These are phyloP conservation scores for Intellagama lesueurii DNA, from an alignment of 2,797 vertebrate species.

Conservation along the genomic window DNA sequence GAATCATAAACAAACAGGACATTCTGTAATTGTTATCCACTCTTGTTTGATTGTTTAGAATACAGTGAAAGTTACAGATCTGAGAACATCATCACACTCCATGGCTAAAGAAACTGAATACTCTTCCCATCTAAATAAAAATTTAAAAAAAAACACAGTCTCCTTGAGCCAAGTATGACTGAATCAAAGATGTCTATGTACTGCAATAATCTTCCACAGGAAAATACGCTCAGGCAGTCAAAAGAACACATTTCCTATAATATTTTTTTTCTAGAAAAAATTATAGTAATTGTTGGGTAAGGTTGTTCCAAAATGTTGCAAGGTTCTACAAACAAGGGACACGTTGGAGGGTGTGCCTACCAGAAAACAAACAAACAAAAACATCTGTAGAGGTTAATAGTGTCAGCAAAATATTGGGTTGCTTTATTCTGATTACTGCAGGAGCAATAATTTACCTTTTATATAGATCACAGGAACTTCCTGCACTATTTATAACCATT, in stretches of 20 bases:
- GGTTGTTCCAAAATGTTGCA: neutral
- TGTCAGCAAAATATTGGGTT: neutral
- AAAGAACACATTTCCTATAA: constrained; percentile 33
- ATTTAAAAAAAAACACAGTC: neutral
- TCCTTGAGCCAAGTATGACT: constrained; percentile 56
- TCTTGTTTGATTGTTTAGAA: constrained; percentile 44
- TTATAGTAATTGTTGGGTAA: neutral
- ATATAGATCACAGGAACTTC: no score
- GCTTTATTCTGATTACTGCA: neutral
- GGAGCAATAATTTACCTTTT: no score
- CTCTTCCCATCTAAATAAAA: constrained; percentile 39
- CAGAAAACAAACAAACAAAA: neutral
- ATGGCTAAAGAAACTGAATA: constrained; percentile 38
- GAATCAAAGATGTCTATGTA: constrained; percentile 20
- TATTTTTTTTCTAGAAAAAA: constrained; percentile 7
- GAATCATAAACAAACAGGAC: constrained; percentile 19
- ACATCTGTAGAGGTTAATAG: neutral
- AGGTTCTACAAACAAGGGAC: neutral
- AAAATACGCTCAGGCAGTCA: constrained; percentile 27
- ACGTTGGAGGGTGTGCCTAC: constrained; percentile 16
- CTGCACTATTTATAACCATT: no score
- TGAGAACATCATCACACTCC: constrained; percentile 13
- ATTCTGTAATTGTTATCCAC: constrained; percentile 12
- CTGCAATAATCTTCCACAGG: constrained; percentile 41
- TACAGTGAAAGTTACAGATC: neutral